Evolutionary conservation across 2,113 vertebrate species (phyloP).

Genomic region (Lanius collurio): DNA sequence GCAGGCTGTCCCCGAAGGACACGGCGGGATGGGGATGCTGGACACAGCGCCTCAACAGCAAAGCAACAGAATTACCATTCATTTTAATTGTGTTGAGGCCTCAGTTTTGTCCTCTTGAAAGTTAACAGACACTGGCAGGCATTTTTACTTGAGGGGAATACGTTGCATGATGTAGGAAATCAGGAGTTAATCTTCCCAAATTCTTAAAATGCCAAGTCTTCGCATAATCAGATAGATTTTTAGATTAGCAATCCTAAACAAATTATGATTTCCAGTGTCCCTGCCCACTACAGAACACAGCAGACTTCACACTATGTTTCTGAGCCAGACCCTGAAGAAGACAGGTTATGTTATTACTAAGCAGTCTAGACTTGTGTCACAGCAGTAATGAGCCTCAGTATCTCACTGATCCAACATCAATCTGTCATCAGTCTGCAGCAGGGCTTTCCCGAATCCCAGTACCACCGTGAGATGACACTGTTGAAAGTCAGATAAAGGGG

Average conservation of each 20-base stretch:
- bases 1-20: neutral
- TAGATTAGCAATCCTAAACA: neutral
- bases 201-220: neutral
- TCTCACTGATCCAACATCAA: neutral
- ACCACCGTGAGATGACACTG: neutral
- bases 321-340: neutral
- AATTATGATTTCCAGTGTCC: neutral
- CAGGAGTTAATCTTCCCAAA: neutral
- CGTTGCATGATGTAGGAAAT: neutral
- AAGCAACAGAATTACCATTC: neutral
- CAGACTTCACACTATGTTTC: neutral
- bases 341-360: neutral
- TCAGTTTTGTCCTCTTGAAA: neutral
- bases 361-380: neutral
- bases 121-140: neutral
- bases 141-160: neutral
- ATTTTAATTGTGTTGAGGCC: neutral
- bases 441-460: neutral
- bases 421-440: neutral
- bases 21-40: accelerated
- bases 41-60: neutral
- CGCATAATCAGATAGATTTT: neutral
- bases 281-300: neutral
- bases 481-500: neutral
- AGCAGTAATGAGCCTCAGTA: neutral